phyloP scores from a whole-genome alignment of 1,140 invertebrate genomes.

The Plodia interpunctella region DNA sequence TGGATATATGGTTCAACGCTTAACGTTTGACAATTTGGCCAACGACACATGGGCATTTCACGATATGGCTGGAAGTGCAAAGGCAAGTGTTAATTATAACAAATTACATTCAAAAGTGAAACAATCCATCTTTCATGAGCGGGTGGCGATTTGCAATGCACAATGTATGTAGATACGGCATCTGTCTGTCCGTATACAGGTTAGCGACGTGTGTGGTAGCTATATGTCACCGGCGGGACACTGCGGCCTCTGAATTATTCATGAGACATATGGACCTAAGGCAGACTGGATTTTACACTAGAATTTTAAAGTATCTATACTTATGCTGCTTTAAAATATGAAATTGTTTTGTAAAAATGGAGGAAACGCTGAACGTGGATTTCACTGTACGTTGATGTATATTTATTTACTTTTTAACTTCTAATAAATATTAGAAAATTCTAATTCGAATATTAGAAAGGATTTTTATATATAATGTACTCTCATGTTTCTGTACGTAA shows the following conservation, averaged over 20 bases:
- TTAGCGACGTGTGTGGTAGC: constrained; percentile 29
- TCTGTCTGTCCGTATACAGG: constrained; percentile 13
- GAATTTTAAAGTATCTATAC: constrained; percentile 72
- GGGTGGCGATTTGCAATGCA: constrained; percentile 6
- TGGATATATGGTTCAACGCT: too few species aligned
- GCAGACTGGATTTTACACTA: constrained; percentile 70
- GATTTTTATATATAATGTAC: too few species aligned
- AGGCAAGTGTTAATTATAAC: too few species aligned
- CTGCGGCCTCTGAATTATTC: constrained; percentile 64
- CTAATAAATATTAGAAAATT: too few species aligned
- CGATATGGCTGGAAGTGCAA: too few species aligned
- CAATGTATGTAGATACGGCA: constrained; percentile 7
- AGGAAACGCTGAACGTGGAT: background rate
- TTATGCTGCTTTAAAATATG: constrained; percentile 57
- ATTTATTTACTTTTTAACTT: too few species aligned
- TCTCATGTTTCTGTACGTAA: too few species aligned
- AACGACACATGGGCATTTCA: too few species aligned
- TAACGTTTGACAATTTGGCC: too few species aligned
- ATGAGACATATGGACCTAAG: constrained; percentile 73
- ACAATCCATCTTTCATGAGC: constrained; percentile 6
- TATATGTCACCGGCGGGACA: constrained; percentile 54
- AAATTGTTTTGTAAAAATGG: constrained; percentile 49
- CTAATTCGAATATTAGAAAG: too few species aligned
- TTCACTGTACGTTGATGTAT: background rate
- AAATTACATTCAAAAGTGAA: background rate